phyloP scores from a whole-genome alignment of 2,888 invertebrate species.

The Marronus borbonicus region DNA sequence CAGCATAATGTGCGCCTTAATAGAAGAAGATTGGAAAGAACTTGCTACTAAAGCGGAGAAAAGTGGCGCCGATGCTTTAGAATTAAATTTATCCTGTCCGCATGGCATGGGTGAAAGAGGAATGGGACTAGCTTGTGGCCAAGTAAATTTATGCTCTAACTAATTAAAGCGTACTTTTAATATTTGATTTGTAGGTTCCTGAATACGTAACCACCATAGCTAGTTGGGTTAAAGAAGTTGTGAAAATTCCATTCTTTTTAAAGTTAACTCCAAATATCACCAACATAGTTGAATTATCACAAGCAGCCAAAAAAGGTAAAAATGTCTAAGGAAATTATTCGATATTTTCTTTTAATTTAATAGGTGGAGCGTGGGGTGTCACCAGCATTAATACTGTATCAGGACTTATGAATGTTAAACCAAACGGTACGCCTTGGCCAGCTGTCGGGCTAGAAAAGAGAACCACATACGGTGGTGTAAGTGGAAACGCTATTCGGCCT shows the following conservation, averaged over 20 bases:
- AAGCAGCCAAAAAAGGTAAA: conserved; percentile 89
- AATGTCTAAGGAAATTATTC: no score
- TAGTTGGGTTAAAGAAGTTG: conserved; percentile 88
- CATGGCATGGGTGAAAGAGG: conserved; percentile 99
- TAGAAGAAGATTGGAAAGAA: conserved; percentile 90
- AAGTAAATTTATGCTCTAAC: conserved; percentile 73
- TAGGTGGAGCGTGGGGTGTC: conserved; percentile 94
- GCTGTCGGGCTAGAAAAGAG: conserved; percentile 84
- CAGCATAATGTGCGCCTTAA: conserved; percentile 95
- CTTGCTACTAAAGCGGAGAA: conserved; percentile 84
- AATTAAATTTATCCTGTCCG: conserved; percentile 97
- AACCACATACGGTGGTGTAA: conserved; percentile 95
- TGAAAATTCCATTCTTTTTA: conserved; percentile 96
- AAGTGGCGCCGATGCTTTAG: conserved; percentile 94
- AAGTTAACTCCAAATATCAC: conserved; percentile 99
- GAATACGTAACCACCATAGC: conserved; percentile 91
- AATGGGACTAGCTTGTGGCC: conserved; percentile 99
- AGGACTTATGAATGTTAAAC: conserved; percentile 90
- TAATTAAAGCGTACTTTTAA: neutral
- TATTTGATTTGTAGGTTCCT: conserved; percentile 78
- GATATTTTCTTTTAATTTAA: neutral
- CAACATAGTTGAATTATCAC: conserved; percentile 90
- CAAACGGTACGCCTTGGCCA: conserved; percentile 93
- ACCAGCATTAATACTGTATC: conserved; percentile 98
- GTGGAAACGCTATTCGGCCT: conserved; percentile 94